These are phyloP conservation scores for Pseudopleuronectes americanus DNA, from an alignment of 2,797 vertebrate species.

Conservation along the genomic window DNA sequence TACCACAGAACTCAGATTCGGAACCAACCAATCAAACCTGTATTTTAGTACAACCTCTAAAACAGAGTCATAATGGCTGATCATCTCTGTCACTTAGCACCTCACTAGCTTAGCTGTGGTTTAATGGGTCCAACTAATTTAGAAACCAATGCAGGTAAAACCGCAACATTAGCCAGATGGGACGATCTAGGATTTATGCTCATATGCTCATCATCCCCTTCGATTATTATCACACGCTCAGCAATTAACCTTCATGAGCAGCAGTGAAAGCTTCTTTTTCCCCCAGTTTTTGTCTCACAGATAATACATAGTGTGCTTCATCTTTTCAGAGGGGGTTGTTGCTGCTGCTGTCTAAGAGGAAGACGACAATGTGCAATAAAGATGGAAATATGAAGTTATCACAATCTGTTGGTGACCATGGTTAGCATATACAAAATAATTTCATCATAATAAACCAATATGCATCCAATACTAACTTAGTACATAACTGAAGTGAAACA, in stretches of 20 bases:
- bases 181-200: constrained; percentile 2
- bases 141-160: background rate
- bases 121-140: background rate
- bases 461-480: background rate
- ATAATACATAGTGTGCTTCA: too few species aligned
- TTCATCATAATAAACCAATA: background rate
- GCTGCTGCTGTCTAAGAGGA: too few species aligned
- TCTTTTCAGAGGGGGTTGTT: too few species aligned
- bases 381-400: background rate
- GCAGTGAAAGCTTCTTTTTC: background rate
- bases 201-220: background rate
- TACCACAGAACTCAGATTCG: background rate
- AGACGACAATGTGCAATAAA: background rate
- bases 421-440: background rate
- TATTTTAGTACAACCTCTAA: background rate
- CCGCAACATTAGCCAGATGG: background rate
- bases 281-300: background rate
- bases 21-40: background rate
- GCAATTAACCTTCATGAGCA: constrained; percentile 1
- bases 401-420: background rate
- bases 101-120: background rate
- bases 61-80: background rate
- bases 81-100: background rate
- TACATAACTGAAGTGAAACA: too few species aligned
- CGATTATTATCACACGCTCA: background rate